Conservation (phyloP, 2,113 vertebrate species). For the Brachirus orientalis region DNA sequence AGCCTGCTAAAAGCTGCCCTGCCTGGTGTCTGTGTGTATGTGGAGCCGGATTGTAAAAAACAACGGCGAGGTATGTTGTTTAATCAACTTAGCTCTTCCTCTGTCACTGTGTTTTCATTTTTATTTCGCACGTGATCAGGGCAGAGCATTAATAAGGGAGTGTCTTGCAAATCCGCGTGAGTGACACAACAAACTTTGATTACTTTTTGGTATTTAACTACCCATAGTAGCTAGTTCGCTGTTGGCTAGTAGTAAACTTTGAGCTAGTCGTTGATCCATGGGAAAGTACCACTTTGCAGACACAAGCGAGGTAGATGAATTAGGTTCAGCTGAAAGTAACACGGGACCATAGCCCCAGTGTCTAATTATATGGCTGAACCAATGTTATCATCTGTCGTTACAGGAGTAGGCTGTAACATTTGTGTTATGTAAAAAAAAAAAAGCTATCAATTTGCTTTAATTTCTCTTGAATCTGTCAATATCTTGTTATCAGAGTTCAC, state of each 20-base stretch:
- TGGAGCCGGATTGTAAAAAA: constrained; percentile 48
- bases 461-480: not conserved
- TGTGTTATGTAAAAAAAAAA: too few relatives aligned
- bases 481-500: not conserved
- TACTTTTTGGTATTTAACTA: constrained; percentile 31
- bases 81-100: constrained; percentile 24
- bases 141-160: not conserved
- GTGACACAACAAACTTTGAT: constrained; percentile 49
- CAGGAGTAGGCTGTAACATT: not conserved
- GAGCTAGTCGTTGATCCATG: constrained; percentile 39
- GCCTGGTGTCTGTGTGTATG: constrained; percentile 18
- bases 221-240: constrained; percentile 34
- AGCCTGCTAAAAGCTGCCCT: constrained; percentile 45
- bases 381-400: constrained; percentile 11
- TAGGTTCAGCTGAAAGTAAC: not conserved
- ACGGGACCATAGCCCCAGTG: not conserved
- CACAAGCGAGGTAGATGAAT: not conserved
- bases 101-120: constrained; percentile 31
- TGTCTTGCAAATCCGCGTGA: not conserved
- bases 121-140: constrained; percentile 40
- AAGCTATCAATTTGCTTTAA: too few relatives aligned
- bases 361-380: not conserved
- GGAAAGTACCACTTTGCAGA: constrained; percentile 37
- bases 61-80: constrained; percentile 57
- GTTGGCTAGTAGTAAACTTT: constrained; percentile 34